Conservation (phyloP, 2,888 invertebrate species). For the Acanthococcus lagerstroemiae region DNA sequence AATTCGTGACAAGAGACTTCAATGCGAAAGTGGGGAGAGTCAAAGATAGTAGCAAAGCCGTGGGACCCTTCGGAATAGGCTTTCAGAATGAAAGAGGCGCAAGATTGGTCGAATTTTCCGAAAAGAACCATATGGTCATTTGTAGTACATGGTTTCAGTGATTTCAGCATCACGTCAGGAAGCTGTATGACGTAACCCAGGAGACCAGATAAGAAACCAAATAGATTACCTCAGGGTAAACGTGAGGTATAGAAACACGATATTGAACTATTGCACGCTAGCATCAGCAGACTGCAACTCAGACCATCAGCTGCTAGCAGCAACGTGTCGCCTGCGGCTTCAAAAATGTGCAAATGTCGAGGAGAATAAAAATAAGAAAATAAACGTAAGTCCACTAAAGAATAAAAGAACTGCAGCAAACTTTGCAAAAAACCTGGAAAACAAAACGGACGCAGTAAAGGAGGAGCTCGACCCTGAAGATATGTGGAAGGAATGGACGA, state of each 20-base stretch:
- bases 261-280: background rate
- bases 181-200: too few species aligned
- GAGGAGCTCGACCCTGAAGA: background rate
- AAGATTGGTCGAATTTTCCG: too few species aligned
- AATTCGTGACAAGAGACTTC: too few species aligned
- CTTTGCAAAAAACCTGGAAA: background rate
- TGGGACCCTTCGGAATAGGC: too few species aligned
- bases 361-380: background rate
- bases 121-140: too few species aligned
- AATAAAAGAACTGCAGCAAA: background rate
- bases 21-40: too few species aligned
- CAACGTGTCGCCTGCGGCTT: background rate
- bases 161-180: too few species aligned
- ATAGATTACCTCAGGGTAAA: conserved; percentile 5
- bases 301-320: background rate
- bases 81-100: too few species aligned
- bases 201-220: conserved; percentile 8
- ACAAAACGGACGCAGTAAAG: background rate
- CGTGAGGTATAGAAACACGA: background rate
- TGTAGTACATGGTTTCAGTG: too few species aligned
- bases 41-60: too few species aligned
- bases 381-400: too few species aligned
- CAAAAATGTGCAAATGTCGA: background rate
- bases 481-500: background rate
- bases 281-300: conserved; percentile 1